phyloP scores from a whole-genome alignment of 2,113 vertebrate species.

The Donacobius atricapilla region DNA sequence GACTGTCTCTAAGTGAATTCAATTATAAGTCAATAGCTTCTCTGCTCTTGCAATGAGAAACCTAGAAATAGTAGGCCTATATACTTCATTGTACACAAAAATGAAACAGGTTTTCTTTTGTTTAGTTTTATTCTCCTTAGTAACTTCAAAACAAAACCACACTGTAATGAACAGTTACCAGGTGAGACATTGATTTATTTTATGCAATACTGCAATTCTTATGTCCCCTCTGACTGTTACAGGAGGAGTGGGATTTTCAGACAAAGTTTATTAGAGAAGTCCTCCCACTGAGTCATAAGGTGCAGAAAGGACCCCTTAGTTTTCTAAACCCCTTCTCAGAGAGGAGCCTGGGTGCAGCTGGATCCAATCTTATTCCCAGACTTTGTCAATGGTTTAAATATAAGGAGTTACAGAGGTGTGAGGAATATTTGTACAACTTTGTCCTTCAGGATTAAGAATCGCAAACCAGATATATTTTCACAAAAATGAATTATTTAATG shows the following conservation, averaged over 20 bases:
- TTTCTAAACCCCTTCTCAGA: not conserved
- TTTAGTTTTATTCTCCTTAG: not conserved
- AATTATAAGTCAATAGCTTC: not conserved
- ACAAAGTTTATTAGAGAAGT: not conserved
- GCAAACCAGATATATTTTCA: not conserved
- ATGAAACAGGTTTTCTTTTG: not conserved
- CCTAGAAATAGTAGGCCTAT: not conserved
- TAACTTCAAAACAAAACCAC: not conserved
- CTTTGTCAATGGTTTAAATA: not conserved
- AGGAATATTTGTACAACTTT: not conserved
- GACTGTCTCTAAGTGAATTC: not conserved
- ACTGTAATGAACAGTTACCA: not conserved
- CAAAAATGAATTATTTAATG: not conserved
- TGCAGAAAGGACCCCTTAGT: not conserved
- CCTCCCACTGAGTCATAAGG: not conserved
- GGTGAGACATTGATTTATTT: not conserved
- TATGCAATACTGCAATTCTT: not conserved
- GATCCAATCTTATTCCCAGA: not conserved
- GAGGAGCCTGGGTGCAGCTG: not conserved
- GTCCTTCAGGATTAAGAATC: not conserved
- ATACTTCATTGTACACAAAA: not conserved
- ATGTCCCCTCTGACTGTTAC: not conserved
- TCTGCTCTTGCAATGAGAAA: not conserved
- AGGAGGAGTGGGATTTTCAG: not conserved
- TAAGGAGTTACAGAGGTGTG: not conserved